Base-by-base conservation (phyloP, 2,113 vertebrate genomes). In the Ophthalmolycus amberensis region DNA sequence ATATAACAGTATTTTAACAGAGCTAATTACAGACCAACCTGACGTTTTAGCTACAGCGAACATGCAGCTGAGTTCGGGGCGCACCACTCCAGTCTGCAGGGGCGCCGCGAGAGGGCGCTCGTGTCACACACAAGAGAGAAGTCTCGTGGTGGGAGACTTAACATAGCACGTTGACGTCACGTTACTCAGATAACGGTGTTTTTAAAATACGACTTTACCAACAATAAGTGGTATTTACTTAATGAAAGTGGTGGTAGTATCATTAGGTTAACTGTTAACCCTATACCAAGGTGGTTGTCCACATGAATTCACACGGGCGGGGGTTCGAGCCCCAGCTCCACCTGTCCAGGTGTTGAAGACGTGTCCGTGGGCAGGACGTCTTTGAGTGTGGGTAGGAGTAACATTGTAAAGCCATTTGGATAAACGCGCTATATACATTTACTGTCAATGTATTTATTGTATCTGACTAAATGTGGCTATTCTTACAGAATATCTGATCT, bases 151-250 rank as follows among this genome's bases (percentile, higher is more conserved):
- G 16, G 12, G 34, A 2, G 38, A 18, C 11, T 20, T 9, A 40
- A 25, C 15, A 2, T 3, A 3, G 6, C 20, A 18, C 46, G 15
- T 10, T 32, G 15, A 48, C 4, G 44, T 18, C 50, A 18, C 14
- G 37, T 70, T 54, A 37, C 3, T n/a, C n/a, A 9, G 1, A 15
- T 4, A 7, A 22, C 1, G 9, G 6, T n/a, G 3, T 22, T 52
- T 29, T 29, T 1, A 48, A 29, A 0, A 44, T 44, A 32, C 1
- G 2, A 32, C 1, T 1, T 20, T 3, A 14, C 1, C 6, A 22
- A 37, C 34, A 9, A 14, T 15, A 9, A 37, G 34, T n/a, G 0
- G 1, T 20, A 18, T 29, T 9, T 48, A 20, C 15, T 46, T 15
- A 16, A 44, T 14, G 12, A 6, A 25, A 59, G 5, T 27, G 11